Evolutionary conservation across 53 echinoderm and acorn worm species (phyloP), one percentile per base, ranked within the genome.

Genomic region (Arbacia lixula): DNA sequence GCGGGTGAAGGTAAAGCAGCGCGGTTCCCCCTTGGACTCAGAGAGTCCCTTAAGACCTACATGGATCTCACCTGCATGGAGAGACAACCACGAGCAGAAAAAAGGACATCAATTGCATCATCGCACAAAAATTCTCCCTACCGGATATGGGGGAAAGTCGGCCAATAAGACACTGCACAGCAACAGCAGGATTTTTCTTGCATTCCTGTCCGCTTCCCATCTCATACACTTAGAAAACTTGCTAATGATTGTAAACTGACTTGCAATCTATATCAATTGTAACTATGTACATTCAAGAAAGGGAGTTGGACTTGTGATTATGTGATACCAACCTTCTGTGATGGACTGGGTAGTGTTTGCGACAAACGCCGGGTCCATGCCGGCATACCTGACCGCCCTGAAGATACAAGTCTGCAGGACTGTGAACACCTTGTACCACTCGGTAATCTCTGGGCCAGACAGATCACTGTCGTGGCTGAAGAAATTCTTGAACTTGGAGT

Each of bases 251-350:
- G n/a, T n/a, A n/a, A n/a, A n/a, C n/a, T n/a, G n/a, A n/a, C n/a
- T n/a, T n/a, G n/a, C n/a, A n/a, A n/a, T n/a, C n/a, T n/a, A n/a
- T n/a, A n/a, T n/a, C n/a, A n/a, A n/a, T n/a, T n/a, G n/a, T n/a
- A n/a, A n/a, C n/a, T n/a, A n/a, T n/a, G n/a, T n/a, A n/a, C n/a
- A n/a, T n/a, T n/a, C n/a, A n/a, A n/a, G n/a, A n/a, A n/a, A n/a
- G n/a, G n/a, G n/a, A n/a, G n/a, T n/a, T n/a, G n/a, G n/a, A n/a
- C n/a, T n/a, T n/a, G n/a, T n/a, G n/a, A n/a, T n/a, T n/a, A n/a
- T n/a, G n/a, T n/a, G n/a, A 17, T 14, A 22, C 74, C 3, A 19
- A 57, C 95, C 91, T 91, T 95, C 95, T 66, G 96, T 96, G 37
- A 96, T 87, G 25, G 96, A 96, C 75, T 87, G 86, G 1, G 89